phyloP scores from a whole-genome alignment of 2,888 invertebrate species.

The Thelaira solivaga region DNA sequence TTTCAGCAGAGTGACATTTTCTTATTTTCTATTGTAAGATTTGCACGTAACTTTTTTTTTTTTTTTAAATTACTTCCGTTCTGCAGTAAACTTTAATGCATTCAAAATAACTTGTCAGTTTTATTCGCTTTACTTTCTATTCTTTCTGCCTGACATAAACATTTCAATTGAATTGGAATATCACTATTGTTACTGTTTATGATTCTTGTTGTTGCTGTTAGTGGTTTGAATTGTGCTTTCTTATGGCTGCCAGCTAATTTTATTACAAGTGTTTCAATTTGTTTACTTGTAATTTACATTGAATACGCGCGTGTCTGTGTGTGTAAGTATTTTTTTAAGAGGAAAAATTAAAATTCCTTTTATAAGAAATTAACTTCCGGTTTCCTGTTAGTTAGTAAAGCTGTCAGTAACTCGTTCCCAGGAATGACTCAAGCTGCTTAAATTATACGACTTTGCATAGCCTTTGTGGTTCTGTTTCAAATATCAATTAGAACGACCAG shows the following conservation, averaged over 20 bases:
- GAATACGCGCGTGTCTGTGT: too few species aligned
- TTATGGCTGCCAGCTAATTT: background rate
- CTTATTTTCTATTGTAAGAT: background rate
- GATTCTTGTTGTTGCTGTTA: background rate
- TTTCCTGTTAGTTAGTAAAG: too few species aligned
- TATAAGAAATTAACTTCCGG: too few species aligned
- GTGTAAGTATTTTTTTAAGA: too few species aligned
- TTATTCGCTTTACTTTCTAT: background rate
- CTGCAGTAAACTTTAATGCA: slow-evolving; percentile 45
- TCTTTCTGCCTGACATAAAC: slow-evolving; percentile 9
- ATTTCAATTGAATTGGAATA: slow-evolving; percentile 27
- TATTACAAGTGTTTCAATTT: background rate
- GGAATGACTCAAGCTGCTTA: too few species aligned
- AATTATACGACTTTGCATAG: too few species aligned
- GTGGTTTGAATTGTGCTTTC: background rate
- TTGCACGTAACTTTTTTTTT: slow-evolving; percentile 39
- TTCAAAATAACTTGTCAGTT: slow-evolving; percentile 38
- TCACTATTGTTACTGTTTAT: too few species aligned
- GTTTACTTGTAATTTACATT: too few species aligned
- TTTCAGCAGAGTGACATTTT: background rate
- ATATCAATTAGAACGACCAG: too few species aligned
- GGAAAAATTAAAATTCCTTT: too few species aligned
- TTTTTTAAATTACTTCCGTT: slow-evolving; percentile 56
- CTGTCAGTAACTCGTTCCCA: too few species aligned
- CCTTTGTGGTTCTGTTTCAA: too few species aligned